Evolutionary conservation across 2,888 invertebrate genomes (phyloP), one percentile per base, ranked within the genome.

Genomic region (Drosophila macrothrix): DNA sequence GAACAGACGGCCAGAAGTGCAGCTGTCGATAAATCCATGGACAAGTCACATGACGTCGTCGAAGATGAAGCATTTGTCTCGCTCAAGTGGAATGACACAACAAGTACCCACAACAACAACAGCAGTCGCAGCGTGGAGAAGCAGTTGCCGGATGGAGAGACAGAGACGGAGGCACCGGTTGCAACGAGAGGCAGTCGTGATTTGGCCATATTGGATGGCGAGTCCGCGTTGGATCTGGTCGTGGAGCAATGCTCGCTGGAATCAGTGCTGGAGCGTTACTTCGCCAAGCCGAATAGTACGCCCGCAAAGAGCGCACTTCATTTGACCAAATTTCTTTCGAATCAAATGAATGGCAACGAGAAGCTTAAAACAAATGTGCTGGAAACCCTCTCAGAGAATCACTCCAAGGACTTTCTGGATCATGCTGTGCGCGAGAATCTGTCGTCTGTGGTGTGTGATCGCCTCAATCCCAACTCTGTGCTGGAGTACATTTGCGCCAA

Each of bases 361-460:
- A 92, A 92, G 70, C 81, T 92, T 3, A 92, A 92, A 75, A 76
- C 85, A 6, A 90, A 80, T 68, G 90, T 93, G 5, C 69, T 93
- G 54, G 93, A 93, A 73, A 90, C 87, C 4, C 82, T 93, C 19
- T 93, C 93, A 3, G 93, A 93, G 80, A 92, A 93, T 72, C 91
- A 93, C 73, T 92, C 93, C 9, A 92, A 92, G 62, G 93, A 93
- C 37, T 93, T 93, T 67, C 81, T 93, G 55, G 92, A 93, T 67
- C 92, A 93, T 77, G 93, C 93, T 0, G 85, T 93, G 9, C 92
- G 93, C 71, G 93, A 93, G 69, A 93, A 93, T 80, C 84, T 93
- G 9, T 92, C 92, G 0, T 91, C 92, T 3, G 91, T 90, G n/a
- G 93, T 93, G n/a, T 93, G 93, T 63, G 93, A 93, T 73, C 91